These are phyloP conservation scores for Prionace glauca DNA, from an alignment of 2,797 vertebrate genomes.

Conservation along the genomic window DNA sequence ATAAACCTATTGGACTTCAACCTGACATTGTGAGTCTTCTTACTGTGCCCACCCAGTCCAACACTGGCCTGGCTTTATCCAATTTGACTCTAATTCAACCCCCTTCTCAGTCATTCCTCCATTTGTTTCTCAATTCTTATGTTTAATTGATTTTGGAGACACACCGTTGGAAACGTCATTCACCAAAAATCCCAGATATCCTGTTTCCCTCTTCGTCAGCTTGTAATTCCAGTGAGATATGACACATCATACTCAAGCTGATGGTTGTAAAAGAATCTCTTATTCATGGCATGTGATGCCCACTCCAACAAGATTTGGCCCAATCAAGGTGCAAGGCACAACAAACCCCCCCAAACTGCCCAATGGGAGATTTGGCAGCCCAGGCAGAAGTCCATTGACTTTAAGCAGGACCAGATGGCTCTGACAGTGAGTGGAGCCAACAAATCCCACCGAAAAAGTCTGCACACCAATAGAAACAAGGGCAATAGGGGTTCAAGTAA, in stretches of 20 bases:
- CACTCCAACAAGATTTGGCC: neutral
- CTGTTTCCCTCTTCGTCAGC: neutral
- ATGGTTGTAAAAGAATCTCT: neutral
- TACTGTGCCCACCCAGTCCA: too few relatives aligned
- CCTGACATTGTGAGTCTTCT: too few relatives aligned
- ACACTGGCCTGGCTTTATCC: neutral
- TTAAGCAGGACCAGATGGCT: too few relatives aligned
- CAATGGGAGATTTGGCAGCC: too few relatives aligned
- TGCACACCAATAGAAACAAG: neutral
- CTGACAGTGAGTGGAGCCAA: too few relatives aligned
- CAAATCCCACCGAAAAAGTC: neutral
- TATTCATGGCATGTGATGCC: neutral
- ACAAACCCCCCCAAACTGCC: too few relatives aligned
- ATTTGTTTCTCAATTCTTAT: neutral
- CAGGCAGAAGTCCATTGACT: too few relatives aligned
- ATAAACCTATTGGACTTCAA: too few relatives aligned
- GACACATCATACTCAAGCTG: neutral
- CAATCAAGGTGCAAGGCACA: neutral
- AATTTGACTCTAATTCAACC: neutral
- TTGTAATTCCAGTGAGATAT: neutral
- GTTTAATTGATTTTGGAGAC: neutral
- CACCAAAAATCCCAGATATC: neutral
- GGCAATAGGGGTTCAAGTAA: neutral
- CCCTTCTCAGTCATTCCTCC: neutral
- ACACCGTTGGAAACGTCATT: neutral